Percentiles rank a stretch among this genome's conserved stretches.
Conservation (phyloP, 2,888 invertebrate species). For the Lepetodrilus schrolli region DNA sequence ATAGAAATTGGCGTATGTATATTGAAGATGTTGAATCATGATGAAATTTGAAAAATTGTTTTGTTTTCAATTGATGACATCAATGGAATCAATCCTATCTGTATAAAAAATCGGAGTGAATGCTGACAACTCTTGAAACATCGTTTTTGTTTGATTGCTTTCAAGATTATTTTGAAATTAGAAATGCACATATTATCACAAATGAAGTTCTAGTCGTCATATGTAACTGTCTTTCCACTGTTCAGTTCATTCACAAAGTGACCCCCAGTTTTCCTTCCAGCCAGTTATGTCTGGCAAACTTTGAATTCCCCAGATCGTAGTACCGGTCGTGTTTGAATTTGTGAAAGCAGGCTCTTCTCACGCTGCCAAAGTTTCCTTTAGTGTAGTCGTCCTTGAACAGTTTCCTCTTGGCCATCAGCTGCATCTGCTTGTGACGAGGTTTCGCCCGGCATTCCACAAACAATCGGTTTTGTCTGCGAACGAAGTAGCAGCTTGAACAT, state of each 20-base stretch:
- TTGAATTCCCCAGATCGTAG: slow-evolving; percentile 47
- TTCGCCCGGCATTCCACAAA: slow-evolving; percentile 71
- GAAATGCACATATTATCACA: neutral
- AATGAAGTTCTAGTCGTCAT: neutral
- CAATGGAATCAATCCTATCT: no score
- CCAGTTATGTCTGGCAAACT: slow-evolving; percentile 53
- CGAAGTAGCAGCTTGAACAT: slow-evolving; percentile 71
- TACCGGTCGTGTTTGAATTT: slow-evolving; percentile 39
- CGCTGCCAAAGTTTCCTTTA: slow-evolving; percentile 44
- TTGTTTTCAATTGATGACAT: no score
- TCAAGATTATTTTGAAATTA: neutral
- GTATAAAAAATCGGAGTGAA: no score
- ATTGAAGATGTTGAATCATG: no score
- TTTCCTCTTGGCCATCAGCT: slow-evolving; percentile 48
- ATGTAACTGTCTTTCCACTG: no score
- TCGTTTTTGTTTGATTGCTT: neutral
- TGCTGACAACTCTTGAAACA: neutral
- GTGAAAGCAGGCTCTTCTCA: slow-evolving; percentile 34
- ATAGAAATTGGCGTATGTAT: no score
- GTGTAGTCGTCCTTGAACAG: slow-evolving; percentile 62
- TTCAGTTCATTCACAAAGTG: no score
- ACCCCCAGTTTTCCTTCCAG: slow-evolving; percentile 50
- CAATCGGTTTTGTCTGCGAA: slow-evolving; percentile 61
- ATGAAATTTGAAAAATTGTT: no score
- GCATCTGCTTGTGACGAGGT: slow-evolving; percentile 72